These are phyloP conservation scores for Lamellibrachia satsuma DNA, from an alignment of 2,888 invertebrate genomes.

Conservation along the genomic window DNA sequence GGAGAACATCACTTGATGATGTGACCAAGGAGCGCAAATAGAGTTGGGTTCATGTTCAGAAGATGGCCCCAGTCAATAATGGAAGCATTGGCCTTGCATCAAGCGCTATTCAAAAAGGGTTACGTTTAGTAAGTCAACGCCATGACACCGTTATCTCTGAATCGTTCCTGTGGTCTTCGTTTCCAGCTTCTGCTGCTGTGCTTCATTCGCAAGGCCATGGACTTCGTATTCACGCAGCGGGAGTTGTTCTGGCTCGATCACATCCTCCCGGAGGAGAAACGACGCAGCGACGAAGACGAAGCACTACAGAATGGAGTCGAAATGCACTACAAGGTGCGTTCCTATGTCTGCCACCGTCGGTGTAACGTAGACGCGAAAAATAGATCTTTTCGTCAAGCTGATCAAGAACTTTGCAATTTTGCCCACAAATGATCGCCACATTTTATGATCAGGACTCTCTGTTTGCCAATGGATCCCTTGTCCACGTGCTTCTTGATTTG, in stretches of 20 bases:
- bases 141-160: not conserved
- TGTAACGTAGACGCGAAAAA: not conserved
- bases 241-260: constrained; percentile 65
- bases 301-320: not conserved
- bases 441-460: not conserved
- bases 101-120: not conserved
- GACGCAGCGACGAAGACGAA: constrained; percentile 58
- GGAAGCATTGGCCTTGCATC: not conserved
- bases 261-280: constrained; percentile 61
- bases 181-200: constrained; percentile 23
- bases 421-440: not conserved
- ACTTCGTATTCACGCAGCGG: constrained; percentile 59
- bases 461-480: no score
- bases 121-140: not conserved
- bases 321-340: not conserved
- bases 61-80: not conserved
- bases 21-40: not conserved
- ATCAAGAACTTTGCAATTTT: not conserved
- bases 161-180: not conserved
- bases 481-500: no score
- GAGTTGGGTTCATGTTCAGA: not conserved
- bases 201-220: constrained; percentile 55
- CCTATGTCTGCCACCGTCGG: not conserved
- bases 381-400: not conserved
- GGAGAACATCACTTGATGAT: not conserved